Percentiles rank a stretch among this genome's conserved stretches.
Conservation (phyloP, 2,113 vertebrate genomes). For the Osmerus mordax region DNA sequence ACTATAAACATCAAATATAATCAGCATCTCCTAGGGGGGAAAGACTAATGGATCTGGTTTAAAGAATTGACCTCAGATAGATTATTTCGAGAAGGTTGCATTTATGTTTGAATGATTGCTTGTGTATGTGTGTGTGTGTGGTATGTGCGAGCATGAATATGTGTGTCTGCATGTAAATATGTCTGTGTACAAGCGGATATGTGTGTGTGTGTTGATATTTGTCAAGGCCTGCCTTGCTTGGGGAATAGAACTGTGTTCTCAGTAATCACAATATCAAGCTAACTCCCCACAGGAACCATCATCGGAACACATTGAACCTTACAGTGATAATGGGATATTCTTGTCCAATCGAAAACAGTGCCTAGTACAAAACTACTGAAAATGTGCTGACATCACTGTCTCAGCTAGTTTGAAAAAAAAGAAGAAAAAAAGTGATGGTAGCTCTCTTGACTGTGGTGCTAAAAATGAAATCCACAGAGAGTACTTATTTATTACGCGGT, state of each 20-base stretch:
- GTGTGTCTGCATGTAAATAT: neutral
- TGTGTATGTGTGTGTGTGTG: neutral
- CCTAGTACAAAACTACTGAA: too few relatives aligned
- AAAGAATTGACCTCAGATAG: neutral
- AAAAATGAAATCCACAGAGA: neutral
- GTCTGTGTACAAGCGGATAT: conserved; percentile 2
- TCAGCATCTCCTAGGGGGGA: conserved; percentile 29
- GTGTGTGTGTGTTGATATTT: conserved; percentile 3
- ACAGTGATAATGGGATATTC: too few relatives aligned
- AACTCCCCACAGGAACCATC: neutral
- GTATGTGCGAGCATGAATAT: neutral
- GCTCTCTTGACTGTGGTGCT: neutral
- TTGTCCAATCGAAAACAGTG: too few relatives aligned
- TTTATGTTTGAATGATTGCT: neutral
- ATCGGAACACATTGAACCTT: neutral
- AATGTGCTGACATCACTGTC: too few relatives aligned
- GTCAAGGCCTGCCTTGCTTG: neutral
- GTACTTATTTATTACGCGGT: too few relatives aligned
- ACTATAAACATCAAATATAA: conserved; percentile 16
- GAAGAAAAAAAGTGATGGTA: neutral
- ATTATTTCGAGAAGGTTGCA: too few relatives aligned
- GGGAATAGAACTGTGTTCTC: neutral
- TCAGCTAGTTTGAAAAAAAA: neutral
- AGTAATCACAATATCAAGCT: neutral
- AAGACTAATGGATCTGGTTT: conserved; percentile 26